Conservation (phyloP, 1,140 invertebrate species). For the Drosophila mayri region DNA sequence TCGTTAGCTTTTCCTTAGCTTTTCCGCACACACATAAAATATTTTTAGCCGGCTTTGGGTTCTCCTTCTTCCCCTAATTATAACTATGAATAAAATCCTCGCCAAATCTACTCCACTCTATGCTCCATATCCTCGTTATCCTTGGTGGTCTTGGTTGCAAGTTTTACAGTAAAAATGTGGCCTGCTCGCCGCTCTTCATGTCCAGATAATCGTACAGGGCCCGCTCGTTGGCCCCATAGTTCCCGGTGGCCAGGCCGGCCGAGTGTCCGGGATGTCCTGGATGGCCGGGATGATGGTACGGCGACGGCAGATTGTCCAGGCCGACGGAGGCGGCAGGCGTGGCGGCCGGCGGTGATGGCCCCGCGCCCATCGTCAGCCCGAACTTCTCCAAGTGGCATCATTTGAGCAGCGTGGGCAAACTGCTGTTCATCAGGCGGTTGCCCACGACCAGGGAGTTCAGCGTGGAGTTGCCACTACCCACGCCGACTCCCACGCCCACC, state of each 20-base stretch:
- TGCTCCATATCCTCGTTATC: conserved; percentile 25
- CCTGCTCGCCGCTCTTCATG: conserved; percentile 71
- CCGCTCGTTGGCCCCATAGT: conserved; percentile 57
- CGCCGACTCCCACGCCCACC: conserved; percentile 69
- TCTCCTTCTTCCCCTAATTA: conserved; percentile 39
- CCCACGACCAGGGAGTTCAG: conserved; percentile 80
- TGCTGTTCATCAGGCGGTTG: conserved; percentile 81
- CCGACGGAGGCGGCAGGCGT: conserved; percentile 56
- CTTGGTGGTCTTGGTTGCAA: conserved; percentile 77
- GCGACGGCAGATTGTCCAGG: conserved; percentile 53
- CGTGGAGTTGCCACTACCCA: conserved; percentile 69
- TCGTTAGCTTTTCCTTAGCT: not conserved
- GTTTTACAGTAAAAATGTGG: conserved; percentile 76
- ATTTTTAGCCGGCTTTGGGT: conserved; percentile 10
- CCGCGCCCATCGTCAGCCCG: conserved; percentile 72
- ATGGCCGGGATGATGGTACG: conserved; percentile 45
- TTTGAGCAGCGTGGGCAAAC: conserved; percentile 80
- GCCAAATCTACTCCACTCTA: conserved; percentile 20
- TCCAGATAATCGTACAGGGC: conserved; percentile 73
- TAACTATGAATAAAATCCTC: conserved; percentile 70
- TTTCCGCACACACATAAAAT: conserved; percentile 17
- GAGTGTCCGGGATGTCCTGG: conserved; percentile 36
- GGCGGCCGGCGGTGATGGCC: conserved; percentile 65
- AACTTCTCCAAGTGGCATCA: conserved; percentile 84
- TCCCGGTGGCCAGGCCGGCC: conserved; percentile 25